phyloP scores from a whole-genome alignment of 2,113 vertebrate species.

The Drymodes brunneopygia region DNA sequence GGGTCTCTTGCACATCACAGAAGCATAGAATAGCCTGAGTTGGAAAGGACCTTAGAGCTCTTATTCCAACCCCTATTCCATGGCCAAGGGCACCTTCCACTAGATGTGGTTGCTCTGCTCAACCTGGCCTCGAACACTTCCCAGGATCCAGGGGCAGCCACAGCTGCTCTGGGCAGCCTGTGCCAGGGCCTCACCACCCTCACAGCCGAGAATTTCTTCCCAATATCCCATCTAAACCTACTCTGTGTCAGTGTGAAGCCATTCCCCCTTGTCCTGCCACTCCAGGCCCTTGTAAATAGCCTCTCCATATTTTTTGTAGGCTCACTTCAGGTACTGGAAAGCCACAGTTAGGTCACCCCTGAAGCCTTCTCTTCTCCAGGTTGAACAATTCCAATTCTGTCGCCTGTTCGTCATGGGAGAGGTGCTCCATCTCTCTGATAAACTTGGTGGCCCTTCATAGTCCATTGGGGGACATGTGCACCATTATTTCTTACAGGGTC shows the following conservation, averaged over 20 bases:
- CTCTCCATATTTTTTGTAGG: neutral
- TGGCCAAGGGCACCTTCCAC: neutral
- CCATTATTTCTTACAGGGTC: neutral
- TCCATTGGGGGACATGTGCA: accelerated
- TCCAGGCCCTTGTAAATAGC: neutral
- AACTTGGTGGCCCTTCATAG: neutral
- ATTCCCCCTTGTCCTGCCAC: neutral
- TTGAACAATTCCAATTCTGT: neutral
- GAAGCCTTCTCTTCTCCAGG: neutral
- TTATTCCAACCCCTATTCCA: accelerated
- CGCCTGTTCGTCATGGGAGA: neutral
- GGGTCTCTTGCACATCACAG: neutral
- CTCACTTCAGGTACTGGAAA: neutral
- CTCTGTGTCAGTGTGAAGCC: neutral
- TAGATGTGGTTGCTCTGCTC: neutral
- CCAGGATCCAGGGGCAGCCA: neutral
- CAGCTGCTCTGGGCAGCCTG: neutral
- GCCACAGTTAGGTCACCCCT: neutral
- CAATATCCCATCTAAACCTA: neutral
- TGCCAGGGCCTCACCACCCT: neutral
- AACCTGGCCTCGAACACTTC: neutral
- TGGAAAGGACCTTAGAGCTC: neutral
- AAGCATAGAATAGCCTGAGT: neutral
- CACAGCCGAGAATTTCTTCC: neutral
- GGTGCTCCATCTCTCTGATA: neutral